Evolutionary conservation across 2,888 invertebrate genomes (phyloP).

Genomic region (Sphecodes monilicornis): DNA sequence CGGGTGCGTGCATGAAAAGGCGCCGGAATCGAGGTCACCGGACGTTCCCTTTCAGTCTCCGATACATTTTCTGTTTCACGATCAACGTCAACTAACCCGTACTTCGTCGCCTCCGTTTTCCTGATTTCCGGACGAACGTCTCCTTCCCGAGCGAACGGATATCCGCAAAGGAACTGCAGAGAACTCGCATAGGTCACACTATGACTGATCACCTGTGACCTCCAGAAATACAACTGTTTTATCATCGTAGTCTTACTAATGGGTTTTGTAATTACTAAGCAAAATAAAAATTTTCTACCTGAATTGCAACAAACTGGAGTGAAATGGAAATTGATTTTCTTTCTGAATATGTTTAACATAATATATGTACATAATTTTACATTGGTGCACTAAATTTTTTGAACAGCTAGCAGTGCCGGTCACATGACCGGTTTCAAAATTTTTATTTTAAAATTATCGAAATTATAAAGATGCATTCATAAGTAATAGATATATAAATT

Average conservation of each 20-base stretch:
- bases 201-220: not conserved
- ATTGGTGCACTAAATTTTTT: too few relatives aligned
- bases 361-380: too few relatives aligned
- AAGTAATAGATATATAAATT: too few relatives aligned
- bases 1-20: conserved; percentile 42
- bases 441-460: too few relatives aligned
- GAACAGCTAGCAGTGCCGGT: too few relatives aligned
- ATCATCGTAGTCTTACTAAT: not conserved
- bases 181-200: not conserved
- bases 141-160: not conserved
- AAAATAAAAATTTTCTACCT: too few relatives aligned
- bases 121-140: not conserved
- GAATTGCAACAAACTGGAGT: too few relatives aligned
- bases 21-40: conserved; percentile 48
- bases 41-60: conserved; percentile 42
- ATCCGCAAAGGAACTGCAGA: not conserved
- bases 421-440: too few relatives aligned
- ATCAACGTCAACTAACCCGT: conserved; percentile 29
- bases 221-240: not conserved
- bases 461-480: too few relatives aligned
- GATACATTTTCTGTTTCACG: conserved; percentile 34
- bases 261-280: too few relatives aligned
- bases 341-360: too few relatives aligned
- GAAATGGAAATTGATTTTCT: too few relatives aligned
- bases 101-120: not conserved